These are phyloP conservation scores for Siniperca obscura DNA, from an alignment of 2,797 vertebrate genomes.

Conservation along the genomic window DNA sequence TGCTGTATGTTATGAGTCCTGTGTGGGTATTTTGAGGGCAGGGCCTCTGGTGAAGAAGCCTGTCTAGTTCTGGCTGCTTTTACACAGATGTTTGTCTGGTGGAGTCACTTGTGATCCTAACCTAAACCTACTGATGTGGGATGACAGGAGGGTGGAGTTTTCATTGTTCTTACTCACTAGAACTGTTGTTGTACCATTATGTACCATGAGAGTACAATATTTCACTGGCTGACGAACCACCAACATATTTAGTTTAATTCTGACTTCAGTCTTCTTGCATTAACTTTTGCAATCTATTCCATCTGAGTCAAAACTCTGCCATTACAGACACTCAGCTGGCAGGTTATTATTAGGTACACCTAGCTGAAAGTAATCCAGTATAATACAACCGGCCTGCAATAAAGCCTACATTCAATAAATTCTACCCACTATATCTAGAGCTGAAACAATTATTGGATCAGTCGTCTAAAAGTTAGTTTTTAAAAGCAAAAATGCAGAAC, in stretches of 20 bases:
- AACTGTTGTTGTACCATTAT: background rate
- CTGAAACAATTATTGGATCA: background rate
- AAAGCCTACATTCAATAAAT: background rate
- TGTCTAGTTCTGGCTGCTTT: background rate
- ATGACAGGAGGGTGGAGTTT: background rate
- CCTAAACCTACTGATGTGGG: background rate
- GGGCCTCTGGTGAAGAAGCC: background rate
- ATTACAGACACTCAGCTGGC: background rate
- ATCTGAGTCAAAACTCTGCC: background rate
- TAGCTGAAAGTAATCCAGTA: background rate
- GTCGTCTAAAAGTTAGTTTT: background rate
- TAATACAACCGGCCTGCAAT: background rate
- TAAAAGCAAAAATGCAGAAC: too few relatives aligned
- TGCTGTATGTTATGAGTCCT: conserved; percentile 16
- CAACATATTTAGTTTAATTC: background rate
- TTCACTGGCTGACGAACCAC: background rate
- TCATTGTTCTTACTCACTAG: background rate
- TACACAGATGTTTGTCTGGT: background rate
- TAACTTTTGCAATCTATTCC: background rate
- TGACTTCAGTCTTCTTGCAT: background rate
- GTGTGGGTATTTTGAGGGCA: conserved; percentile 14
- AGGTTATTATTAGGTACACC: background rate
- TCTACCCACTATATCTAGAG: too few relatives aligned
- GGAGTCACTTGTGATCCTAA: background rate
- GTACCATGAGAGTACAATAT: background rate